Evolutionary conservation across 2,888 invertebrate genomes (phyloP), one percentile per base, ranked within the genome.

Genomic region (Cheilosia pagana): DNA sequence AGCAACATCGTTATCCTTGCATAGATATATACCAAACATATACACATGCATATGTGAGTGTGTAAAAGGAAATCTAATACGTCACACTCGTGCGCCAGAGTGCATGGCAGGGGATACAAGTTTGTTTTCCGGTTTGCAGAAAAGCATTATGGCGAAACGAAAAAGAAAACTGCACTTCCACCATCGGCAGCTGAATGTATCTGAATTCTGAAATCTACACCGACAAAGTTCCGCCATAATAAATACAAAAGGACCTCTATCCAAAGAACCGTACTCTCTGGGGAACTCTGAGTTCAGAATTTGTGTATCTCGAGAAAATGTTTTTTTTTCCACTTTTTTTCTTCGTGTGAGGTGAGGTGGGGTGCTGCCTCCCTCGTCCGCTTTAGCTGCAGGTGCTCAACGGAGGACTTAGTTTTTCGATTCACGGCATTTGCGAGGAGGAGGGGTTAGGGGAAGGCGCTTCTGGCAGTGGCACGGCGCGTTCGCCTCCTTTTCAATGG

Each of bases 21-120:
- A 45, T 59, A 1, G 23, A 3, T 10, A 31, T 41, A 55, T 39
- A 41, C 45, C 41, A 53, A 10, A 41, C 5, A 23, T 7, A 0
- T 10, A 7, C 10, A 55, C 43, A 12, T 21, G 1, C 23, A 35
- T 48, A n/a, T 35, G 21, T 48, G 57, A 52, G 55, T 57, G 55
- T 72, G 55, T 72, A 39, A 68, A 72, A 74, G 82, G 72, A 83
- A 78, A 83, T 83, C 78, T 83, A 78, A 83, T 83, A 83, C 72
- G 72, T 83, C 82, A 78, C 52, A 78, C 52, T 68, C 63, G 78
- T 68, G 43, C 74, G 72, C 43, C 55, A 78, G 72, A 78, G 72
- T 74, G 63, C 63, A 63, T 63, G 41, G 55, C 50, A 82, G 35
- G 21, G 77, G 77, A 82, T 83, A 68, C 57, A 68, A 78, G 72